These are phyloP conservation scores for Channa argus DNA, from an alignment of 2,113 vertebrate genomes.

Conservation along the genomic window DNA sequence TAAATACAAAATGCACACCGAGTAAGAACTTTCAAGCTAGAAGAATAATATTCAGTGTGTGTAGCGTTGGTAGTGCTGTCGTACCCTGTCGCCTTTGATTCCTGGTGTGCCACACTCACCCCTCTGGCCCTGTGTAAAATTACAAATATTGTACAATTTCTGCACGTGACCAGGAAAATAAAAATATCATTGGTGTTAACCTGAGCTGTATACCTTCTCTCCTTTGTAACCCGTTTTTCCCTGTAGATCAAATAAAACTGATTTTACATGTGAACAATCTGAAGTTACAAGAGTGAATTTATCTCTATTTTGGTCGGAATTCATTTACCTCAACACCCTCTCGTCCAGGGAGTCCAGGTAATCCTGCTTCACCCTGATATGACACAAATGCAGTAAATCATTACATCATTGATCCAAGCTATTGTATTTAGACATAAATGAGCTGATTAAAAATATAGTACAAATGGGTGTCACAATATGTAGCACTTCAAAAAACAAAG, in stretches of 20 bases:
- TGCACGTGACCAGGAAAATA: not conserved
- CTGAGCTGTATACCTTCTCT: conserved; percentile 84
- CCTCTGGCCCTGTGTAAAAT: conserved; percentile 86
- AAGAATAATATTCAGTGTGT: not conserved
- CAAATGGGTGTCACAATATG: too few relatives aligned
- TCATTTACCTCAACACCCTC: conserved; percentile 87
- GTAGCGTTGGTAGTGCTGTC: conserved; percentile 31
- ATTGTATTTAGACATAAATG: not conserved
- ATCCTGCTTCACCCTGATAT: conserved; percentile 87
- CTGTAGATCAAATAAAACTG: conserved; percentile 39
- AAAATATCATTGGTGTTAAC: not conserved
- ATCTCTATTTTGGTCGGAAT: conserved; percentile 1
- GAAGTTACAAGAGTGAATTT: not conserved
- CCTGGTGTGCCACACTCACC: conserved; percentile 93
- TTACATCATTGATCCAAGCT: not conserved
- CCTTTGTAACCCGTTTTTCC: conserved; percentile 92
- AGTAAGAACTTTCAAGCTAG: not conserved
- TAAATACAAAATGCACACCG: not conserved
- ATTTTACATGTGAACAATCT: not conserved
- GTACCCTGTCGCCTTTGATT: conserved; percentile 92
- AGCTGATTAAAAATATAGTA: not conserved
- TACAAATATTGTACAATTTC: conserved; percentile 6
- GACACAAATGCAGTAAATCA: not conserved
- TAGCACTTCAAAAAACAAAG: too few relatives aligned
- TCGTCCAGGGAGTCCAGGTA: conserved; percentile 87